Base-by-base conservation (phyloP, 2,797 vertebrate genomes). In the Trachops cirrhosus region DNA sequence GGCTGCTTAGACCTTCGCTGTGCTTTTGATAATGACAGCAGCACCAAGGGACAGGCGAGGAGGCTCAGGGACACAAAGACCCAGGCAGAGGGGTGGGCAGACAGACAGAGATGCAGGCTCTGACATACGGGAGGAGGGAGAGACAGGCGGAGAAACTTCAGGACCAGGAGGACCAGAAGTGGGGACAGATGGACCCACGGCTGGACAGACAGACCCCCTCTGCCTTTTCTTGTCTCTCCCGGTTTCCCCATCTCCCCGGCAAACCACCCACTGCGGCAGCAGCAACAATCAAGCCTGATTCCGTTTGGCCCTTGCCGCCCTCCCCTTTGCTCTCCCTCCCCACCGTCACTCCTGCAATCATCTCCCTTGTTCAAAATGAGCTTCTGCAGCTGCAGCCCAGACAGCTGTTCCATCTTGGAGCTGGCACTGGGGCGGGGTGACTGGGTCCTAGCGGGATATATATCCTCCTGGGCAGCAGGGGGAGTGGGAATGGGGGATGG, bases 341-440 rank as follows among this genome's bases (percentile, higher is more conserved):
- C 82, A n/a, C 86, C 85, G 10, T 88, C n/a, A 54, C 74, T 88
- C 90, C 93, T 54, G 96, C 83, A 98, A 98, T 98, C 97, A 98
- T 92, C 96, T 96, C 92, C 75, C 96, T 98, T 97, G 97, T 97
- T 98, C 95, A 73, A 86, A 96, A 96, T 82, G 94, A 97, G 96
- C 88, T 84, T 74, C 59, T 67, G 91, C 92, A 97, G 96, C 97
- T 97, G 95, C 68, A 82, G 85, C 86, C 86, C 92, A 71, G 78
- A 91, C 96, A 97, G 96, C 97, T 97, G 97, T 86, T 92, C 78
- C 93, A 46, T 91, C 78, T 34, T 39, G 50, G 96, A 96, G 94
- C 96, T 26, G 52, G 93, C 8, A 22, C 77, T 89, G 84, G 90
- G 92, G 94, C 59, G 75, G 96, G 92, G 86, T 12, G 46, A 96